Evolutionary conservation across 2,797 vertebrate genomes (phyloP), one percentile per base, ranked within the genome.

Genomic region (Kryptopterus vitreolus): DNA sequence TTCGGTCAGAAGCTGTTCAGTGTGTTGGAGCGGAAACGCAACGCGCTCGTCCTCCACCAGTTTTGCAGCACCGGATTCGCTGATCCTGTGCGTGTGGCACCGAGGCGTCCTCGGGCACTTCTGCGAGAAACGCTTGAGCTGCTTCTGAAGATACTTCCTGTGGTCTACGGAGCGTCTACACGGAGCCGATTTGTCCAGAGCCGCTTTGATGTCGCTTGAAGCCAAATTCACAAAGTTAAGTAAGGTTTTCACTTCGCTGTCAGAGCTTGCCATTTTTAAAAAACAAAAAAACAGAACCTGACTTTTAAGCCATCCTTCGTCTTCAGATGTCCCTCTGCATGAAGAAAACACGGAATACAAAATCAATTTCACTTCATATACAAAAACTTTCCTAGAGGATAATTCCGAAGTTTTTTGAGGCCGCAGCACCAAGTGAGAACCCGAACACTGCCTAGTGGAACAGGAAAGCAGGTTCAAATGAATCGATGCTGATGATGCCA

Each of bases 171-270:
- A 98, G 84, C 98, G 96, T 82, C 98, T 94, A 89, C 98, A 99
- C 3, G 98, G 98, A 3, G 98, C 98, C 0, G 97, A 99, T 89
- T 98, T 98, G 89, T 99, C 98, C 91, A 99, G 87, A 62, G 98
- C 98, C 0, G 97, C 98, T 89, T 99, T 99, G 89, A 99, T 99
- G 90, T 99, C 98, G 0, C 98, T 99, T 79, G 98, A 99, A 22
- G 98, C 98, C 93, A 99, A 85, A 88, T 99, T 98, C 24, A 99
- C 97, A 3, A 99, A 99, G 90, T 99, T 99, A 78, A 99, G 92
- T 26, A 99, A 89, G 3, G 96, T 99, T 91, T 98, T 99, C 72
- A 99, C 98, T 71, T 99, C 98, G 5, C 95, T 99, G 94, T 99
- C 98, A 2, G 96, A 85, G 81, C 89, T 96, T 80, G 97, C 96